These are phyloP conservation scores for Drosophila niveifrons DNA, from an alignment of 2,888 invertebrate species.

Conservation along the genomic window DNA sequence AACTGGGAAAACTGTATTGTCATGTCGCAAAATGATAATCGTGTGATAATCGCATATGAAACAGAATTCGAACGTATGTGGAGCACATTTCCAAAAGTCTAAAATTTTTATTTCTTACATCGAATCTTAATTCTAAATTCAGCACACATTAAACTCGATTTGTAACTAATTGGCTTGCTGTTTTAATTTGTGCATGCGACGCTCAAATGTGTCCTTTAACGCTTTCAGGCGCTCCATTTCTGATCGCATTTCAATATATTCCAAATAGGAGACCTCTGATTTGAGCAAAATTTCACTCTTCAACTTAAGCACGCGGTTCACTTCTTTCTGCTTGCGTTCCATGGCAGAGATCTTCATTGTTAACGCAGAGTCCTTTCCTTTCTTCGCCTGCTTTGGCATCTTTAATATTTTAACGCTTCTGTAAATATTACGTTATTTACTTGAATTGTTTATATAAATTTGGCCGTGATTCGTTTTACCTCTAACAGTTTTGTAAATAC, in stretches of 20 bases:
- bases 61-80: conserved; percentile 83
- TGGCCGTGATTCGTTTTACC: conserved; percentile 18
- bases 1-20: conserved; percentile 84
- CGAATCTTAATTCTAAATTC: neutral
- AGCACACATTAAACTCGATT: neutral
- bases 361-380: conserved; percentile 54
- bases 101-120: neutral
- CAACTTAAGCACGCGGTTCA: conserved; percentile 70
- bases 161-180: conserved; percentile 62
- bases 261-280: conserved; percentile 74
- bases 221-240: conserved; percentile 73
- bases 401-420: conserved; percentile 65
- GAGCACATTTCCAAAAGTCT: conserved; percentile 56
- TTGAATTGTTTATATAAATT: neutral
- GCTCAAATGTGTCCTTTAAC: conserved; percentile 65
- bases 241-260: conserved; percentile 75
- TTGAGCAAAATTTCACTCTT: conserved; percentile 73
- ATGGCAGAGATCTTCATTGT: conserved; percentile 48
- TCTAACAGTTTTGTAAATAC: conserved; percentile 36
- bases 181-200: conserved; percentile 62
- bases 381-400: conserved; percentile 55
- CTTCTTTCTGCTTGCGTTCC: conserved; percentile 72
- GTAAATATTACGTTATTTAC: neutral
- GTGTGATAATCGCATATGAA: conserved; percentile 63
- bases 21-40: conserved; percentile 63